Base-by-base conservation (phyloP, 1,140 invertebrate species). In the Oreohelix idahoensis region DNA sequence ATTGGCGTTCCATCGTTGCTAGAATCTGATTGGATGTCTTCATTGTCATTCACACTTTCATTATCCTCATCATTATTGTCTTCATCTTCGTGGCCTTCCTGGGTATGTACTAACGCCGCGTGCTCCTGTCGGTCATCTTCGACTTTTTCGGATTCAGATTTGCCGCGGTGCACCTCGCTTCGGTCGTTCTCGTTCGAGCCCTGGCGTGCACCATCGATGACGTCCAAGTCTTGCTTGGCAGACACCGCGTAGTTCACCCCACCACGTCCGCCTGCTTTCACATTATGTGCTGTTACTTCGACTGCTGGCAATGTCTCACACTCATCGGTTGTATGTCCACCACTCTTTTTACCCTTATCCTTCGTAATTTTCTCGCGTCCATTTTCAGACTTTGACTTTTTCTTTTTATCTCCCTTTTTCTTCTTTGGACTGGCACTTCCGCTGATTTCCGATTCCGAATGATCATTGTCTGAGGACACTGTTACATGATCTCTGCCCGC, bases 1-100 rank as follows among this genome's bases (percentile, higher is more conserved):
- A 74, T 74, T 4, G 38, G 38, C 38, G 71, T 29, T 15, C 32
- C 51, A 20, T 75, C 39, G 58, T 83, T n/a, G 29, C 29, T 66
- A 32, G 63, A 66, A 32, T 79, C 63, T n/a, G n/a, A n/a, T 32
- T 66, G 63, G n/a, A 23, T 10, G 81, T 53, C 79, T 15, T 51
- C 80, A 80, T 69, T 71, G 11, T 38, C 42, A 63, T 84, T 45
- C 35, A 45, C 45, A 32, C 70, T 35, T n/a, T 69, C 63, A 42
- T 58, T 70, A 58, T 80, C 49, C 35, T 36, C 13, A 15, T 76
- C 66, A 45, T 29, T 23, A 32, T 23, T 77, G 35, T 58, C 53
- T 36, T 78, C 29, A 26, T 83, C 66, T n/a, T 79, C 76, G 0
- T 74, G 42, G 26, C 35, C 35, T n/a, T 36, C 11, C 0, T 32